Base-by-base conservation (phyloP, 2,113 vertebrate species). In the Corythaixoides concolor region DNA sequence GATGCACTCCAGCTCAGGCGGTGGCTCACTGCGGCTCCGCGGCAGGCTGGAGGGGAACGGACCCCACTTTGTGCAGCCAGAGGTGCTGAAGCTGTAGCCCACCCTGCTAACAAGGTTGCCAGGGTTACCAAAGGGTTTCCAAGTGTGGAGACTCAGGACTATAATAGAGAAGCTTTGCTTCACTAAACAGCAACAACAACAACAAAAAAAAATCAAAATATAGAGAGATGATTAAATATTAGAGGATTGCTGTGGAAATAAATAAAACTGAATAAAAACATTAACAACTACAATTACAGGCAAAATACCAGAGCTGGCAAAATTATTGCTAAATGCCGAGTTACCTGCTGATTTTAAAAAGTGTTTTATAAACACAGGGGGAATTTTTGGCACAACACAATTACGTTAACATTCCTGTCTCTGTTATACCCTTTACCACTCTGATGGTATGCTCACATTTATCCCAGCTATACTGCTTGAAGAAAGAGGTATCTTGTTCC, bases 121-220 rank as follows among this genome's bases (percentile, higher is more conserved):
- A 92, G 50, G 94, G 96, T 89, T 96, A 96, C 93, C 13, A 1
- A 27, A 67, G 63, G 53, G 35, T 26, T 86, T 53, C 43, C 22
- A 20, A 78, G 79, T 13, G 79, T 13, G 24, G 72, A 66, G 59
- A 77, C 35, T 84, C 86, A 80, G 60, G 37, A n/a, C 18, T 84
- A 19, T 74, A 80, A 93, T 9, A 81, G 47, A 69, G 76, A 81
- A 84, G 68, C 22, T 67, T 73, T 85, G 86, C 91, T 95, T 90
- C 89, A 60, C 70, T 77, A 70, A 93, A 83, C 67, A 79, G 15
- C 14, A 49, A 15, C 12, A 19, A n/a, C n/a, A 33, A 17, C 21
- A 28, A 50, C 35, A 8, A 27, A 22, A 20, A 33, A 53, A 64
- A 18, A 59, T 12, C 11, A n/a, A 88, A 21, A 47, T 0, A 58